Evolutionary conservation across 2,888 invertebrate genomes (phyloP).

Genomic region (Aethes cnicana): DNA sequence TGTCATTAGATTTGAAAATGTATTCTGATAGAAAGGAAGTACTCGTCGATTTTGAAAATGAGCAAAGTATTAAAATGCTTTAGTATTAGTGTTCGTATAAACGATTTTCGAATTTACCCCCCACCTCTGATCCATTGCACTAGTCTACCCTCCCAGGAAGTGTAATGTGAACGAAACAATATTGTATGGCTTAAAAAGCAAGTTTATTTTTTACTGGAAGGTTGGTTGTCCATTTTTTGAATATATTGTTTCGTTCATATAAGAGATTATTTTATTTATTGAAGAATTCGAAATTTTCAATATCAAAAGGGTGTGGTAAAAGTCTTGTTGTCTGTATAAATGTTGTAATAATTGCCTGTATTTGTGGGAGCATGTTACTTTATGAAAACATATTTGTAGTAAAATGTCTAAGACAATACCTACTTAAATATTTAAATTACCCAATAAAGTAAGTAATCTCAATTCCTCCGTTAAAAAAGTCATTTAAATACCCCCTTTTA

Average conservation of each 20-base stretch:
- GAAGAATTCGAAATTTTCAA: constrained; percentile 40
- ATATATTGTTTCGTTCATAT: constrained; percentile 43
- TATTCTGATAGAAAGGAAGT: too few species aligned
- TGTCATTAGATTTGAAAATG: too few species aligned
- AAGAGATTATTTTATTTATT: constrained; percentile 78
- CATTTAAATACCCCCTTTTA: constrained; percentile 46
- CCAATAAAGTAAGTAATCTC: constrained; percentile 73
- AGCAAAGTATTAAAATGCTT: constrained; percentile 59
- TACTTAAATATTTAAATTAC: constrained; percentile 30
- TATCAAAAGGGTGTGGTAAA: constrained; percentile 32
- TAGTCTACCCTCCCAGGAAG: constrained; percentile 37
- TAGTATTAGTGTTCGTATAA: constrained; percentile 60
- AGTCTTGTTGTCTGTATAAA: constrained; percentile 57
- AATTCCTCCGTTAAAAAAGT: constrained; percentile 31
- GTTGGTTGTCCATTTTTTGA: neutral
- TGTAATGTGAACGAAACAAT: constrained; percentile 26
- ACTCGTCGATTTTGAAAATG: too few species aligned
- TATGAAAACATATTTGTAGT: constrained; percentile 26
- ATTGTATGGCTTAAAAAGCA: neutral
- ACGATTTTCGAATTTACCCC: constrained; percentile 48
- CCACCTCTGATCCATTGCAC: constrained; percentile 52
- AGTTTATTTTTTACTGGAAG: neutral
- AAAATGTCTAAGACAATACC: neutral
- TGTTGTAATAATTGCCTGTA: constrained; percentile 69
- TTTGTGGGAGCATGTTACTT: constrained; percentile 64